Evolutionary conservation across 2,888 invertebrate genomes (phyloP).

Genomic region (Boloria selene): DNA sequence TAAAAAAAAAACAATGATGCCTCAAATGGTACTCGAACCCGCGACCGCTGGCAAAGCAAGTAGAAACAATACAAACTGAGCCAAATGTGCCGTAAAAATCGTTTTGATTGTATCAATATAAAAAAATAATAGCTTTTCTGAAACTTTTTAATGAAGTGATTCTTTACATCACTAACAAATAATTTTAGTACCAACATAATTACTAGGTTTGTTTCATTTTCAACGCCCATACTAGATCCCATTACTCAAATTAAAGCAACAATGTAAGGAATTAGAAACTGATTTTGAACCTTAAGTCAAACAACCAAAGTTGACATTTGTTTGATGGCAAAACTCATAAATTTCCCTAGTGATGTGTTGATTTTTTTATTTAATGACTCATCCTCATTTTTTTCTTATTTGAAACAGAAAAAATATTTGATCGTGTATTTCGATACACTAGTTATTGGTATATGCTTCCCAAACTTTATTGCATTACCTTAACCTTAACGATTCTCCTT

Average conservation of each 20-base stretch:
- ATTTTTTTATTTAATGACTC: slow-evolving; percentile 52
- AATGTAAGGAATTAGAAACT: slow-evolving; percentile 27
- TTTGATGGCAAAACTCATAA: slow-evolving; percentile 23
- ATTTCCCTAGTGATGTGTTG: slow-evolving; percentile 23
- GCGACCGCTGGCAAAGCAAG: too few species aligned
- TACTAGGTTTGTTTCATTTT: slow-evolving; percentile 41
- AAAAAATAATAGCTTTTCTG: neutral
- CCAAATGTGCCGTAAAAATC: too few species aligned
- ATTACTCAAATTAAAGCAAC: slow-evolving; percentile 47
- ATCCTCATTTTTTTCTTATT: slow-evolving; percentile 37
- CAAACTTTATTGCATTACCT: slow-evolving; percentile 4
- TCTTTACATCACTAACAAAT: slow-evolving; percentile 37
- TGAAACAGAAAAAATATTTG: slow-evolving; percentile 26
- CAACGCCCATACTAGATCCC: slow-evolving; percentile 43
- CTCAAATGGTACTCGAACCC: too few species aligned
- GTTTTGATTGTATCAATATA: too few species aligned
- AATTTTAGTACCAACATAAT: slow-evolving; percentile 41
- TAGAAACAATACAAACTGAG: too few species aligned
- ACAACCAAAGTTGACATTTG: neutral
- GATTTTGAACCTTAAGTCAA: neutral
- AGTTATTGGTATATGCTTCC: slow-evolving; percentile 15
- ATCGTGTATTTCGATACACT: slow-evolving; percentile 25
- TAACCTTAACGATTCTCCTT: too few species aligned
- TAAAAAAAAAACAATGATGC: too few species aligned
- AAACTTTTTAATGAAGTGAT: neutral